Percentiles rank a stretch among this genome's conserved stretches.
Evolutionary conservation across 2,888 invertebrate genomes (phyloP).

Genomic region (Chymomyza fuscimana): DNA sequence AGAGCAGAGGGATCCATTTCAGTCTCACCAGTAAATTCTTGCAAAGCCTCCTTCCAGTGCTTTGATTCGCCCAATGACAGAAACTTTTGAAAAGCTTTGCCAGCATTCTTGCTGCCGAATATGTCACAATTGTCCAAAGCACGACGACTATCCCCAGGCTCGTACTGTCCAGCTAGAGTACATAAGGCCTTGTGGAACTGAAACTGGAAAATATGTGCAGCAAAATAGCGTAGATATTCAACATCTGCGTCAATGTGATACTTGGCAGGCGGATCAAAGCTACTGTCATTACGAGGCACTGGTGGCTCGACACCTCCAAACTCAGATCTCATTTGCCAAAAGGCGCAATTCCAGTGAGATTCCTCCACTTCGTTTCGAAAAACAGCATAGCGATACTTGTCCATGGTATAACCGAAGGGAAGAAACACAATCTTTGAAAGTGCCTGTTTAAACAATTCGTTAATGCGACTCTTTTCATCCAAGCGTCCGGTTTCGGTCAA

Average conservation of each 20-base stretch:
- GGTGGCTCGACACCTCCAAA: slow-evolving; percentile 86
- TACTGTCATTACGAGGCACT: slow-evolving; percentile 82
- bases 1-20: slow-evolving; percentile 88
- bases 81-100: slow-evolving; percentile 86
- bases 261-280: slow-evolving; percentile 89
- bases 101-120: slow-evolving; percentile 89
- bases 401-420: slow-evolving; percentile 86
- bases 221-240: slow-evolving; percentile 86
- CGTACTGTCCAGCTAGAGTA: slow-evolving; percentile 88
- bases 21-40: slow-evolving; percentile 88
- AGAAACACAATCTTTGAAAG: slow-evolving; percentile 85
- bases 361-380: slow-evolving; percentile 83
- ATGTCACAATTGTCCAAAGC: slow-evolving; percentile 89
- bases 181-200: slow-evolving; percentile 88
- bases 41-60: slow-evolving; percentile 90
- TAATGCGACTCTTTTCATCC: slow-evolving; percentile 83
- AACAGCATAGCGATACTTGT: slow-evolving; percentile 86
- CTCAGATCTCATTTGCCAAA: slow-evolving; percentile 84
- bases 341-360: slow-evolving; percentile 84
- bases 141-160: slow-evolving; percentile 78
- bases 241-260: slow-evolving; percentile 87
- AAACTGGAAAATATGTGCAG: slow-evolving; percentile 89
- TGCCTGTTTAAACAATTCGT: slow-evolving; percentile 82
- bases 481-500: slow-evolving; percentile 83
- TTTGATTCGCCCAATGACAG: slow-evolving; percentile 85